Evolutionary conservation across 1,140 invertebrate genomes (phyloP).

Genomic region (Harlomillsia oculata): DNA sequence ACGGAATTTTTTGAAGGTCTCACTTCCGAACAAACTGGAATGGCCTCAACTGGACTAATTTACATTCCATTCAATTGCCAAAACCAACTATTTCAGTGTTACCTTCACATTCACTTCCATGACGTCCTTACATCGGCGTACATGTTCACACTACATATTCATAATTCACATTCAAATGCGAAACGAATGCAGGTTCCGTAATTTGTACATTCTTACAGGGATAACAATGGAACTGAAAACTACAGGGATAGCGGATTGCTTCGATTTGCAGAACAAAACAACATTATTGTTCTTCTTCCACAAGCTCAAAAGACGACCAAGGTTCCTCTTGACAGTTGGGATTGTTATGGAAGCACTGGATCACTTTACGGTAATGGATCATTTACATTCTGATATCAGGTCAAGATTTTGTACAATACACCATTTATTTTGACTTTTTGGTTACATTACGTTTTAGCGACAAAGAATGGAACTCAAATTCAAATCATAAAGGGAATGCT

Average conservation of each 20-base stretch:
- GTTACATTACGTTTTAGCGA: no score
- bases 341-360: background rate
- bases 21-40: background rate
- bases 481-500: no score
- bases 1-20: background rate
- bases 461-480: no score
- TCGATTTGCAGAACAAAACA: background rate
- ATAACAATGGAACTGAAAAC: background rate
- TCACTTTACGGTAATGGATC: background rate
- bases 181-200: no score
- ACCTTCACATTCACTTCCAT: background rate
- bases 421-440: no score
- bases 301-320: background rate
- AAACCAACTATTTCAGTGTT: background rate
- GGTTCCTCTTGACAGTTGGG: background rate
- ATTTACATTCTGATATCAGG: no score
- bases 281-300: background rate
- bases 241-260: background rate
- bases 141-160: no score
- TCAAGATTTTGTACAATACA: no score
- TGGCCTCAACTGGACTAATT: background rate
- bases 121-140: background rate
- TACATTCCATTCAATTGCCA: background rate
- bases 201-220: background rate
- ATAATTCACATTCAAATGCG: no score